phyloP scores from a whole-genome alignment of 2,797 vertebrate genomes.

The Halcyon badia region DNA sequence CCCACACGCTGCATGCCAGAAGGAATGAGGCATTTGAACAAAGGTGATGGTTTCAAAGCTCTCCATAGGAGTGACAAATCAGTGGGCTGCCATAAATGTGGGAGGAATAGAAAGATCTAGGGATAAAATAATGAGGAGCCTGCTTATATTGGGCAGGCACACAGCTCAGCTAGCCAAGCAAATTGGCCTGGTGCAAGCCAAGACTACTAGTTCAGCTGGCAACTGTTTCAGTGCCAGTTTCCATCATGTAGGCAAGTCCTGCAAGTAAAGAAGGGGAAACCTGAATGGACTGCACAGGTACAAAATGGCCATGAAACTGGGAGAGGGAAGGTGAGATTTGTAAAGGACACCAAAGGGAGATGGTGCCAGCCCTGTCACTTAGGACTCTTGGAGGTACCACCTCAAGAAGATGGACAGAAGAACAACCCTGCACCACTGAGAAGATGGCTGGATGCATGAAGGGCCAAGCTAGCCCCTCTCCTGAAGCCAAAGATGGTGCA shows the following conservation, averaged over 20 bases:
- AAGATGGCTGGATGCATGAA: accelerated
- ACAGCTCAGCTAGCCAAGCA: background rate
- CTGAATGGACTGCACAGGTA: background rate
- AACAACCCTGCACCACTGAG: background rate
- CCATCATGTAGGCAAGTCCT: background rate
- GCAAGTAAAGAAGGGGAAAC: background rate
- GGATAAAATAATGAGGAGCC: background rate
- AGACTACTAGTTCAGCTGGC: background rate
- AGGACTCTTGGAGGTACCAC: background rate
- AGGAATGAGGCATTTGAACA: background rate
- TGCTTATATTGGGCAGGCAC: background rate
- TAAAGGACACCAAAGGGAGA: background rate
- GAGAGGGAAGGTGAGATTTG: background rate
- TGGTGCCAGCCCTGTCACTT: background rate
- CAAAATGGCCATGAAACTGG: background rate
- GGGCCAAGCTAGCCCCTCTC: background rate
- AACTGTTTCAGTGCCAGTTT: background rate
- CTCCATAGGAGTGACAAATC: background rate
- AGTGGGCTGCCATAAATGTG: background rate
- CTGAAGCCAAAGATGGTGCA: background rate
- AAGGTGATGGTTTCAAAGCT: background rate
- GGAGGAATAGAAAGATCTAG: background rate
- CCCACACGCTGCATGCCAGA: background rate
- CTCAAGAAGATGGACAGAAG: background rate
- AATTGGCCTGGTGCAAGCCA: background rate